These are phyloP conservation scores for Turnix velox DNA, from an alignment of 2,113 vertebrate genomes.

Conservation along the genomic window DNA sequence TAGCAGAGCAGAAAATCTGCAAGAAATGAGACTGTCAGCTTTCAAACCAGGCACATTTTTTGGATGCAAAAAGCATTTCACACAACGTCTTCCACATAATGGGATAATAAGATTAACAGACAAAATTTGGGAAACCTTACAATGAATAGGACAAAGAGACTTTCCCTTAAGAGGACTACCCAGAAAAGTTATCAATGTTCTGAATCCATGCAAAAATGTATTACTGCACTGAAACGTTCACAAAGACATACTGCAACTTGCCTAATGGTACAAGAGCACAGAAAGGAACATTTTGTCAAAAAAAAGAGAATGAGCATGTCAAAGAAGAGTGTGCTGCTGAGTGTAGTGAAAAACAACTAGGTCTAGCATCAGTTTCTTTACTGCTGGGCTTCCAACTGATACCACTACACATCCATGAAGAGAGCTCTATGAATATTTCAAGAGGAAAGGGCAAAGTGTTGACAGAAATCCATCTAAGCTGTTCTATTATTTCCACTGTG, in stretches of 20 bases:
- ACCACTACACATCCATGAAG: background rate
- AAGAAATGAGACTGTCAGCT: background rate
- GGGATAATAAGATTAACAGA: background rate
- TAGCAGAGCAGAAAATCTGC: background rate
- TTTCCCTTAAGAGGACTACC: background rate
- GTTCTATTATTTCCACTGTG: background rate
- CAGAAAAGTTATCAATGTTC: background rate
- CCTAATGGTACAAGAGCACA: background rate
- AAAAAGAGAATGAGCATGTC: background rate
- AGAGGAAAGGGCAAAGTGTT: background rate
- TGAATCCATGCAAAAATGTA: background rate
- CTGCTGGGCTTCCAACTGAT: background rate
- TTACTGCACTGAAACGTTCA: background rate
- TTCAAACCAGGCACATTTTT: background rate
- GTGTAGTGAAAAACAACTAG: background rate
- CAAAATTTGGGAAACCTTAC: background rate
- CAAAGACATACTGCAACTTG: background rate
- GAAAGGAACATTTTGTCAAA: background rate
- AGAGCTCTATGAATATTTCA: slow-evolving; percentile 52
- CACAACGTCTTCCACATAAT: background rate
- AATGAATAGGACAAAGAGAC: background rate
- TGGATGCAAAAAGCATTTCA: background rate
- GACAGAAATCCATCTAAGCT: background rate
- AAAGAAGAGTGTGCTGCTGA: background rate
- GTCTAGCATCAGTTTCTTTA: background rate